A percentile compares a stretch with the other conserved stretches of the same genome.
Evolutionary conservation across 2,113 vertebrate genomes (phyloP).

Genomic region (Gallinago media): DNA sequence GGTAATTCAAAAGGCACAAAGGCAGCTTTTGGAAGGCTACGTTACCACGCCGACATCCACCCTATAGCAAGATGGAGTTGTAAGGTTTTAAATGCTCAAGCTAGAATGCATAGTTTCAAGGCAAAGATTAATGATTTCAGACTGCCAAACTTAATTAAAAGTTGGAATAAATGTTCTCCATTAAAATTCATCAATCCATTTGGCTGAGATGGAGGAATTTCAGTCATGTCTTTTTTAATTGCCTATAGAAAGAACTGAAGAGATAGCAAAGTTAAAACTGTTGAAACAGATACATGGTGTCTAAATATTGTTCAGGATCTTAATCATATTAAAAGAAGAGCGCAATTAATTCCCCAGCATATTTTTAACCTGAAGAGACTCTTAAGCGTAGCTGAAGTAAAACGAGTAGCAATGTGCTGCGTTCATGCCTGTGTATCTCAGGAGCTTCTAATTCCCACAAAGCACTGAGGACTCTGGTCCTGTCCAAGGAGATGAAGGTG

Average conservation of each 20-base stretch:
- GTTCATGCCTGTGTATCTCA: background rate
- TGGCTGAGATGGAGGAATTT: slow-evolving; percentile 54
- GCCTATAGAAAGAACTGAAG: slow-evolving; percentile 32
- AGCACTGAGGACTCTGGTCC: background rate
- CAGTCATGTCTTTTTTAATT: slow-evolving; percentile 63
- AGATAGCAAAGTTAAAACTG: slow-evolving; percentile 36
- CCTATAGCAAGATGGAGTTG: background rate
- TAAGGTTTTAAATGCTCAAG: slow-evolving; percentile 19
- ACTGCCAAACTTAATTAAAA: slow-evolving; percentile 69
- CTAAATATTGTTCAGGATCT: slow-evolving; percentile 60
- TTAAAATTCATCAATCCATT: slow-evolving; percentile 59
- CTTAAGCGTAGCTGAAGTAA: background rate
- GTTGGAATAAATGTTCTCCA: slow-evolving; percentile 58
- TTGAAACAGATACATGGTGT: background rate
- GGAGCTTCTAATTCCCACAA: background rate
- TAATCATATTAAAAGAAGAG: slow-evolving; percentile 35
- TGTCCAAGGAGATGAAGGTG: background rate
- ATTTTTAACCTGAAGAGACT: slow-evolving; percentile 24
- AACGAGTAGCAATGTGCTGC: background rate
- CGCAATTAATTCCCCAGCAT: background rate
- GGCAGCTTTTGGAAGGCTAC: background rate
- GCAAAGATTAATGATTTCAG: slow-evolving; percentile 55
- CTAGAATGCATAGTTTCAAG: slow-evolving; percentile 25
- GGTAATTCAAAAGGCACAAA: background rate
- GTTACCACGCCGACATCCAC: background rate